Evolutionary conservation across 2,888 invertebrate genomes (phyloP), one percentile per base, ranked within the genome.

Genomic region (Synergus umbraculus): DNA sequence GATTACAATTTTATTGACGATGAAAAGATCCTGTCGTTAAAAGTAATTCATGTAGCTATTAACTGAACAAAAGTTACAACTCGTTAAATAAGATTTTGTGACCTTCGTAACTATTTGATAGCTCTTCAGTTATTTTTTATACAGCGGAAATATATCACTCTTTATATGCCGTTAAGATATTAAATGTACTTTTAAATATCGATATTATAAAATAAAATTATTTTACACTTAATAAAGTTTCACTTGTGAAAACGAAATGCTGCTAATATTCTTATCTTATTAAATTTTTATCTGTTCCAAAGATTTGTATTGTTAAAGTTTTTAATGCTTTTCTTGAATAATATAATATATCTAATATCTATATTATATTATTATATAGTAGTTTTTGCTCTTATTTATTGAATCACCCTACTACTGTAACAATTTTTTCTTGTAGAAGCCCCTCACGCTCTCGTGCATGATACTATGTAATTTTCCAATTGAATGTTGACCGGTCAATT

Each of bases 401-500:
- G 29, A 3, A 29, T 3, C 29, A 29, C 29, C 29, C 29, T 3
- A 29, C 29, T 29, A 29, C 29, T 3, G n/a, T 49, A n/a, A n/a
- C 15, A n/a, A 9, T 3, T 54, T n/a, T 60, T 22, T 18, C 13
- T 46, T 46, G 4, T 4, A 22, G 10, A 22, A 60, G 22, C 22
- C 22, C 46, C 22, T 60, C 10, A 60, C 12, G 10, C 58, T 58
- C 18, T 58, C 18, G 10, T 18, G 18, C 58, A 2, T 58, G 18
- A 58, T 8, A 69, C 29, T 69, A 44, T 54, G 73, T 73, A 73
- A 73, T 73, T 54, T 73, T 54, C 54, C 73, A 73, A 54, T 73
- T 73, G 49, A 54, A 54, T 73, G 49, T 73, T 73, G 73, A 73
- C 49, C 69, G 49, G 49, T 73, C 73, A 73, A 73, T 54, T 73